phyloP scores from a whole-genome alignment of 37 sponge, comb jelly and placozoan genomes.

The Cliona cf. orientalis region DNA sequence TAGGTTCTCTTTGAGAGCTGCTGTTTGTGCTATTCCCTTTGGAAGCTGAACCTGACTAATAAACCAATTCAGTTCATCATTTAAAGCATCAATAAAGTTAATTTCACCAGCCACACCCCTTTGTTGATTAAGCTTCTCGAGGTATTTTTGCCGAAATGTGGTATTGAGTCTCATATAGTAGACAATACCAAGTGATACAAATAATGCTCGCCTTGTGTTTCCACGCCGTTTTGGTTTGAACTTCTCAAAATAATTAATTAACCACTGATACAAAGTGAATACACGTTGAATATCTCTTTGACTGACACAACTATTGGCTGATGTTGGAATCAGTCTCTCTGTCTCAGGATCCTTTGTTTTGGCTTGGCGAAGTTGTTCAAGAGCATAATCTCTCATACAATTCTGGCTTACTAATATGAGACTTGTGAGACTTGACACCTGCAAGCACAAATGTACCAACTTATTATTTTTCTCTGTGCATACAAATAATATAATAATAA shows the following conservation, averaged over 20 bases:
- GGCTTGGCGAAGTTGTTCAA: conserved; percentile 31
- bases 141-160: conserved; percentile 38
- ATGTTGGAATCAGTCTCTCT: conserved; percentile 2
- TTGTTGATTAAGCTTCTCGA: neutral
- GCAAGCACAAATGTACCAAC: no score
- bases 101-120: neutral
- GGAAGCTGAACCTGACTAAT: conserved; percentile 50
- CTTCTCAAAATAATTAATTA: conserved; percentile 38
- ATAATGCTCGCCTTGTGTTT: conserved; percentile 50
- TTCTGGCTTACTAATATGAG: conserved; percentile 68
- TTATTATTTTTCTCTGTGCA: no score
- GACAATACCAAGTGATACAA: conserved; percentile 75
- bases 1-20: conserved; percentile 87
- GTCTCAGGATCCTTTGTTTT: neutral
- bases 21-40: conserved; percentile 80
- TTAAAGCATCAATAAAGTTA: conserved; percentile 22
- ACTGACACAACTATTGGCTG: conserved; percentile 66
- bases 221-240: neutral
- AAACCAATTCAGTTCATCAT: conserved; percentile 63
- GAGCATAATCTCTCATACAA: conserved; percentile 71
- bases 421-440: conserved; percentile 59
- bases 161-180: conserved; percentile 84
- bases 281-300: conserved; percentile 85
- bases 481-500: no score
- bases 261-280: conserved; percentile 70